These are phyloP conservation scores for Carterocephalus palaemon DNA, from an alignment of 2,888 invertebrate genomes.

Conservation along the genomic window DNA sequence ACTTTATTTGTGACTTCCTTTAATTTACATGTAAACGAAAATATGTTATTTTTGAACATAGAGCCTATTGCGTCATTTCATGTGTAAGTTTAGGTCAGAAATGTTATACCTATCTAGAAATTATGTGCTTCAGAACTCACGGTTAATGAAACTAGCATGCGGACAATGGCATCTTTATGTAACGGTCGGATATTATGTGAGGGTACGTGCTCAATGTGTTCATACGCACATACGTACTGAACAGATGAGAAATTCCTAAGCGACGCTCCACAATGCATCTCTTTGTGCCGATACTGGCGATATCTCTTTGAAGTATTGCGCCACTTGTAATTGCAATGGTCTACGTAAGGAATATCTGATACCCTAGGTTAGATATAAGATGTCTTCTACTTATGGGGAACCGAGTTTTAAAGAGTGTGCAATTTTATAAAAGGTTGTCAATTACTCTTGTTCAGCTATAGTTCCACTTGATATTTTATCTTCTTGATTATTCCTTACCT, in stretches of 20 bases:
- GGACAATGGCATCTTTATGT: constrained; percentile 54
- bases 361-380: constrained; percentile 5
- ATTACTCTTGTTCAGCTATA: background rate
- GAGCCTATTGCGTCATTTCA: too few relatives aligned
- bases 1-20: too few relatives aligned
- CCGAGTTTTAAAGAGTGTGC: too few relatives aligned
- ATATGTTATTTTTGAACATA: too few relatives aligned
- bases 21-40: too few relatives aligned
- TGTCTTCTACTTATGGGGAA: too few relatives aligned
- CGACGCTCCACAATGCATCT: constrained; percentile 32
- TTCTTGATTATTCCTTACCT: too few relatives aligned
- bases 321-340: constrained; percentile 17
- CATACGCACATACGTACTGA: constrained; percentile 25
- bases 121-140: constrained; percentile 53
- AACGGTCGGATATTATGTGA: constrained; percentile 31
- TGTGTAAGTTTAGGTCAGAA: background rate
- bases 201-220: constrained; percentile 14
- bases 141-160: constrained; percentile 43
- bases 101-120: constrained; percentile 17
- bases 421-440: too few relatives aligned
- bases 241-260: constrained; percentile 34
- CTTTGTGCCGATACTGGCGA: constrained; percentile 27
- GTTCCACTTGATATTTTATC: too few relatives aligned
- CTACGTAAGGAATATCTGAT: constrained; percentile 3
- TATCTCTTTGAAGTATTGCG: constrained; percentile 21